Base-by-base conservation (phyloP, 2,888 invertebrate species). In the Baccha elongata region DNA sequence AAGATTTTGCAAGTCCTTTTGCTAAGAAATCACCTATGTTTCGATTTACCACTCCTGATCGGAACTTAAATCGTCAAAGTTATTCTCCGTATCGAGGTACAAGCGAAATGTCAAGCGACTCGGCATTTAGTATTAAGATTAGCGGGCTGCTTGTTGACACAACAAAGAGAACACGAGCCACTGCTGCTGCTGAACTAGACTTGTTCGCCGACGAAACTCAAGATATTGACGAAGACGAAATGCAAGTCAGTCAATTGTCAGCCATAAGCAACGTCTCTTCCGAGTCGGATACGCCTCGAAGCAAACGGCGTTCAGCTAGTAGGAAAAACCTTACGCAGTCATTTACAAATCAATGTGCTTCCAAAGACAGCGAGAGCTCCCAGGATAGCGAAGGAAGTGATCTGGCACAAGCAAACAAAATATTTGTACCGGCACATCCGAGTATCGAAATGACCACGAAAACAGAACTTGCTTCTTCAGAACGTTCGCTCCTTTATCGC, bases 281-380 rank as follows among this genome's bases (percentile, higher is more conserved):
- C 3, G 88, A 87, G 46, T 87, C 86, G 0, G 89, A 89, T 55
- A 90, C 91, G 0, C 90, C 91, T 7, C 87, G 88, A 4, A 84
- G 88, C 8, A 88, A 88, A 35, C 87, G 87, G 10, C 87, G 88
- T 11, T 89, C 89, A 1, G 89, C 89, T 0, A 89, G 88, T 85
- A 88, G 91, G 7, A 91, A 90, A 86, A 91, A 91, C 85, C 85
- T 91, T 1, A 91, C 91, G n/a, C 88, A 88, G 83, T 90, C 91
- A 0, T 90, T 91, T 55, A 87, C 87, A 8, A 86, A 86, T 32
- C 88, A 88, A 74, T 85, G 86, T 42, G 68, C 86, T 3, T 52
- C 46, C 1, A 35, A 71, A 4, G 60, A 50, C 10, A 67, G 71
- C n/a, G 37, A 15, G 6, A 35, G 40, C 15, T 62, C 55, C 21